These are phyloP conservation scores for Phenacoccus solenopsis DNA, from an alignment of 1,140 invertebrate species.

Conservation along the genomic window DNA sequence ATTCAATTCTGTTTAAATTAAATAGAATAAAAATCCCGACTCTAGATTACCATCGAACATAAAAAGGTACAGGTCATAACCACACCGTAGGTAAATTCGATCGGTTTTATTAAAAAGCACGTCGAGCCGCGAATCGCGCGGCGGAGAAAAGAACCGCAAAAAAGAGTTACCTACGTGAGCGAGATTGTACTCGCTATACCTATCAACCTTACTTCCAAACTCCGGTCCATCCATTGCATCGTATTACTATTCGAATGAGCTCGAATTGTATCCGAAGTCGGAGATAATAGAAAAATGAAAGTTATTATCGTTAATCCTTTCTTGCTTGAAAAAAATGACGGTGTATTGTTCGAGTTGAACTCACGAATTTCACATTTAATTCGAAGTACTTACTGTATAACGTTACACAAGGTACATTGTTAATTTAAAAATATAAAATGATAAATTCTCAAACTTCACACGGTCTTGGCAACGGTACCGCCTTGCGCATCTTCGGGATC, in stretches of 20 bases:
- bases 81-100: neutral
- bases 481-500: neutral
- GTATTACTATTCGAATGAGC: neutral
- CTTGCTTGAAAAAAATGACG: neutral
- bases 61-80: too few species aligned
- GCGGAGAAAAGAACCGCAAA: too few species aligned
- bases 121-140: too few species aligned
- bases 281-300: neutral
- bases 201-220: too few species aligned
- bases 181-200: too few species aligned
- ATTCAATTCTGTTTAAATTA: too few species aligned
- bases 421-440: neutral
- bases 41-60: neutral
- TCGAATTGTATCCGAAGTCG: neutral
- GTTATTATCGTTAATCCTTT: neutral
- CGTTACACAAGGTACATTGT: neutral
- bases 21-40: neutral
- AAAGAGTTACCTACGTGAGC: too few species aligned
- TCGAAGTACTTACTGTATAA: neutral
- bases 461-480: neutral
- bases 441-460: neutral
- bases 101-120: neutral
- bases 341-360: neutral
- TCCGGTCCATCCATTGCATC: neutral
- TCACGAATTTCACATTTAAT: neutral